Evolutionary conservation across 2,797 vertebrate species (phyloP).

Genomic region (Paramormyrops hopkinsi): DNA sequence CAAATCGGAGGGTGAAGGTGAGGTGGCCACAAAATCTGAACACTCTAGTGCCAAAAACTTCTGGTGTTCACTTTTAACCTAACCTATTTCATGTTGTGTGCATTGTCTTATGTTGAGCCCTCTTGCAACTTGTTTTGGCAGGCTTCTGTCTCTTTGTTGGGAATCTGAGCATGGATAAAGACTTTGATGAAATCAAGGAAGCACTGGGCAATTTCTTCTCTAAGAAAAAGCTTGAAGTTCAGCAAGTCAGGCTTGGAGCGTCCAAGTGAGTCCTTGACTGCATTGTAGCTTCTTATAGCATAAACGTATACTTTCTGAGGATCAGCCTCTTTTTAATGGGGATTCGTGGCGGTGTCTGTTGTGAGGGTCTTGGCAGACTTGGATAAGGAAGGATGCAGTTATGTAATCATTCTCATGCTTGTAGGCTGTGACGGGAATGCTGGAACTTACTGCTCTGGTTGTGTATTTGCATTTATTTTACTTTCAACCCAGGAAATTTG

Average conservation of each 20-base stretch:
- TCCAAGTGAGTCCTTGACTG: slow-evolving; percentile 68
- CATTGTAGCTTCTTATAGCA: neutral
- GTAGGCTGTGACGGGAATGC: neutral
- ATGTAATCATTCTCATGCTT: neutral
- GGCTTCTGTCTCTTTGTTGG: slow-evolving; percentile 76
- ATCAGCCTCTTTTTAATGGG: neutral
- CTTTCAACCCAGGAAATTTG: slow-evolving; percentile 71
- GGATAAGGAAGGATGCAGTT: neutral
- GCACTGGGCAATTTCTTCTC: slow-evolving; percentile 75
- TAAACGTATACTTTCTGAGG: neutral
- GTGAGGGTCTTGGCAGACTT: neutral
- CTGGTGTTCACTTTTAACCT: slow-evolving; percentile 4
- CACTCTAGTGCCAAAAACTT: slow-evolving; percentile 78
- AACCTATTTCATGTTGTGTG: accelerated
- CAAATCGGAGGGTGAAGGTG: slow-evolving; percentile 74
- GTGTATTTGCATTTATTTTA: neutral
- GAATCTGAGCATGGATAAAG: slow-evolving; percentile 74
- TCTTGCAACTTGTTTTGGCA: slow-evolving; percentile 6
- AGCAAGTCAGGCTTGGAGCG: slow-evolving; percentile 77
- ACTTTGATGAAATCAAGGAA: slow-evolving; percentile 79
- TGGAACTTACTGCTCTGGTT: neutral
- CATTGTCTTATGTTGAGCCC: neutral
- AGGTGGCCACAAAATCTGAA: slow-evolving; percentile 63
- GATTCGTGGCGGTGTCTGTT: neutral
- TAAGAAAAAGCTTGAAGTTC: slow-evolving; percentile 75